Percentiles rank a stretch among this genome's conserved stretches.
Evolutionary conservation across 2,888 invertebrate genomes (phyloP).

Genomic region (Axea sp.): DNA sequence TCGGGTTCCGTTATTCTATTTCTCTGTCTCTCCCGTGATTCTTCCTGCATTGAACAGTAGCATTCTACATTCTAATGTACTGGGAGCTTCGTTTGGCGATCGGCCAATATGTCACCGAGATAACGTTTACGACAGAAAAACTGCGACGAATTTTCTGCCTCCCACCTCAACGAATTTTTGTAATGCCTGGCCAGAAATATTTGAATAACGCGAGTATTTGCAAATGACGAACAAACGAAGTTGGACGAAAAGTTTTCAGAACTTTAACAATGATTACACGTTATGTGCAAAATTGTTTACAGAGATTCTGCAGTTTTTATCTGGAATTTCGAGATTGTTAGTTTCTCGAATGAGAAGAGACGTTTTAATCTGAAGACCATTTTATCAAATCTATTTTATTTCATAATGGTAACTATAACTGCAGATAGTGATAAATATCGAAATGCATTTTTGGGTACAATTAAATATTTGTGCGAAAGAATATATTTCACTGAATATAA

Average conservation of each 20-base stretch:
- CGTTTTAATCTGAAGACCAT: constrained; percentile 23
- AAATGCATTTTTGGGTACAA: too few species aligned
- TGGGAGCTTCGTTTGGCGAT: constrained; percentile 71
- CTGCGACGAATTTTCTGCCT: constrained; percentile 64
- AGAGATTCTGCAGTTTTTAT: neutral
- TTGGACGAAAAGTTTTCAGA: constrained; percentile 31
- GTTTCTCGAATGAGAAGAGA: constrained; percentile 9
- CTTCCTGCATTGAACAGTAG: constrained; percentile 32
- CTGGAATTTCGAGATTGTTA: constrained; percentile 3
- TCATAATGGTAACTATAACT: too few species aligned
- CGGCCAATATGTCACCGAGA: constrained; percentile 72
- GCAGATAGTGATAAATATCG: too few species aligned
- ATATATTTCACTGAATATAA: too few species aligned
- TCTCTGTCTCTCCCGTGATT: constrained; percentile 56
- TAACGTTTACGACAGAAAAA: constrained; percentile 73
- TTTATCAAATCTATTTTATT: constrained; percentile 27
- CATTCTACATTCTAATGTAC: constrained; percentile 63
- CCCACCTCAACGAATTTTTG: constrained; percentile 14
- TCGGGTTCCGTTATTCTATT: constrained; percentile 49
- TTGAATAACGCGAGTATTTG: constrained; percentile 39
- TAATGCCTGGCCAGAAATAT: constrained; percentile 19
- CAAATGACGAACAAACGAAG: constrained; percentile 16
- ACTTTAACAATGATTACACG: constrained; percentile 36
- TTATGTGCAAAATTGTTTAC: constrained; percentile 43
- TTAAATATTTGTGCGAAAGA: too few species aligned